phyloP scores from a whole-genome alignment of 2,797 vertebrate species.

The Pteropus rufus region DNA sequence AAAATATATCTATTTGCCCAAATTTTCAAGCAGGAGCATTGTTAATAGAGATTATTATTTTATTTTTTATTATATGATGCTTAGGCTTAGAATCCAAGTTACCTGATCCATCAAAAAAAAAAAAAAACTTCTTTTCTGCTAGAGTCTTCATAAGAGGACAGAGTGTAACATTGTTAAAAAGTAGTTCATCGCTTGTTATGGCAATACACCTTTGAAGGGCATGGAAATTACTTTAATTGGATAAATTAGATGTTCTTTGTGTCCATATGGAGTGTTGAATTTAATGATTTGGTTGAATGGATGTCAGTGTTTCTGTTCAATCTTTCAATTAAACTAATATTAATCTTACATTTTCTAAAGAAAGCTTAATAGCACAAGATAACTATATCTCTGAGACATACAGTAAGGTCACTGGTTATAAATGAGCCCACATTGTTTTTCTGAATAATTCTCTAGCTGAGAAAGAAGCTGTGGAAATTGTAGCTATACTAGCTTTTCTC shows the following conservation, averaged over 20 bases:
- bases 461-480: constrained; percentile 78
- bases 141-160: constrained; percentile 49
- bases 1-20: constrained; percentile 67
- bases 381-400: constrained; percentile 77
- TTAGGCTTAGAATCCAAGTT: constrained; percentile 11
- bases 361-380: constrained; percentile 71
- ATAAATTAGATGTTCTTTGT: constrained; percentile 74
- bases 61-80: constrained; percentile 12
- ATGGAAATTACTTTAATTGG: constrained; percentile 76
- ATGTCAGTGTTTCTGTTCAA: constrained; percentile 71
- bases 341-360: constrained; percentile 77
- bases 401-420: constrained; percentile 77
- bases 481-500: constrained; percentile 73
- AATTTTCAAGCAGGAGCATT: constrained; percentile 43
- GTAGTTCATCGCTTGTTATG: constrained; percentile 62
- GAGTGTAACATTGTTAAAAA: constrained; percentile 67
- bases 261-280: constrained; percentile 73
- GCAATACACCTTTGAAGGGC: constrained; percentile 71
- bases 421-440: constrained; percentile 80
- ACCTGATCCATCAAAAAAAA: constrained; percentile 32
- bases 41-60: constrained; percentile 51
- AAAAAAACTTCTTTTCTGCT: constrained; percentile 43
- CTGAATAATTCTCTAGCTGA: constrained; percentile 76
- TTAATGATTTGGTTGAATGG: constrained; percentile 77
- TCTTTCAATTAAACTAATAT: constrained; percentile 77